Evolutionary conservation across 2,113 vertebrate species (phyloP), one percentile per base, ranked within the genome.

Genomic region (Leucosticte australis): DNA sequence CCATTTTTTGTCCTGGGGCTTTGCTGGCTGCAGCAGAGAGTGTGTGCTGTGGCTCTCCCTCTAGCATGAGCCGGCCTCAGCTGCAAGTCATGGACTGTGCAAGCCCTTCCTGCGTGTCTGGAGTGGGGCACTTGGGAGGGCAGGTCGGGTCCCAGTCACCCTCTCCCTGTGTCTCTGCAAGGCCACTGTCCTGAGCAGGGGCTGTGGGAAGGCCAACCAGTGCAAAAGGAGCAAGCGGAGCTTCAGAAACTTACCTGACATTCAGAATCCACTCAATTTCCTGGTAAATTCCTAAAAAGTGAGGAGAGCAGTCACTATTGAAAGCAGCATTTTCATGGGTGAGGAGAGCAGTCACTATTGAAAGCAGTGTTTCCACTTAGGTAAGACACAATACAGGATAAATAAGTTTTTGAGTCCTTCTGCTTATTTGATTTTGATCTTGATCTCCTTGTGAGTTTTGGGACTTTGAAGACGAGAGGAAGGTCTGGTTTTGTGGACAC

Each of bases 121-220:
- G 41, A 47, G 18, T 12, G 9, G 17, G 30, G 6, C 1, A 0
- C 27, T 42, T 31, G 30, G 68, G 10, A 69, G 41, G n/a, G 35
- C 15, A 3, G 27, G 4, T 6, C 0, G 0, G 15, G 5, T 71
- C 64, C 47, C 16, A 13, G 20, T 15, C 4, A 2, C n/a, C n/a
- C 22, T 49, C 13, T 64, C 28, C 21, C 10, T 0, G 1, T 69
- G 39, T n/a, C 26, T 73, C 42, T 64, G 53, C 35, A 33, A 80
- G 53, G 50, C 44, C 11, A 2, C 56, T 22, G n/a, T 30, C 27
- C 76, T 1, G 0, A 57, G 52, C 1, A 12, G 46, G 47, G 79
- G 26, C 44, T 0, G 0, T 3, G 6, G 11, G 21, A 55, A 17
- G 35, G 27, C 20, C 9, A 8, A 11, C 6, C 13, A 17, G 30